Conservation (phyloP, 2,113 vertebrate species). For the Paramisgurnus dabryanus region DNA sequence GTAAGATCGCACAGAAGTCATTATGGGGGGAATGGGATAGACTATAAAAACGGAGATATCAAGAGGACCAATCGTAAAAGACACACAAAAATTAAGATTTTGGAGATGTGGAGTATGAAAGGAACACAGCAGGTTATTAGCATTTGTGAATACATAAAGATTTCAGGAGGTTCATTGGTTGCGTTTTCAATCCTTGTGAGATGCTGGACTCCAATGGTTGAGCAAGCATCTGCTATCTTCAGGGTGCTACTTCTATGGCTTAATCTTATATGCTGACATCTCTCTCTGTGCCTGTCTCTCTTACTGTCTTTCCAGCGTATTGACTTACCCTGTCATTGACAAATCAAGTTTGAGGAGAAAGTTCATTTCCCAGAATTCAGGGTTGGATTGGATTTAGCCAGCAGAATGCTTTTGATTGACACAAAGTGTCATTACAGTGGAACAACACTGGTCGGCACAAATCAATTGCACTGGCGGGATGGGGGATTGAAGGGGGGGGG, state of each 20-base stretch:
- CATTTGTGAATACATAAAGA: conserved; percentile 45
- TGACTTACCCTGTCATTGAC: conserved; percentile 56
- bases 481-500: conserved; percentile 1
- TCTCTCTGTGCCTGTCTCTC: conserved; percentile 10
- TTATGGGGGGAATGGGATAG: conserved; percentile 27
- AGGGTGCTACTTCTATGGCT: not conserved
- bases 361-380: conserved; percentile 46
- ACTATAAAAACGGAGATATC: conserved; percentile 19
- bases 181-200: conserved; percentile 21
- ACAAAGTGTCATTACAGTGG: conserved; percentile 37
- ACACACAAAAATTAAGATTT: conserved; percentile 17
- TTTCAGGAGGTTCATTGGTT: too few species aligned
- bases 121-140: conserved; percentile 50
- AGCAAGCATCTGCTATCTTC: conserved; percentile 53
- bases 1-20: not conserved
- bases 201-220: conserved; percentile 28
- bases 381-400: conserved; percentile 42
- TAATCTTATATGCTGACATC: too few species aligned
- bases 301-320: conserved; percentile 27
- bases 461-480: conserved; percentile 16
- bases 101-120: conserved; percentile 19
- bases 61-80: conserved; percentile 31
- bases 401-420: conserved; percentile 42
- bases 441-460: conserved; percentile 34
- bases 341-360: conserved; percentile 49